phyloP scores from a whole-genome alignment of 1,140 invertebrate genomes.

The Platyscapa corneri region DNA sequence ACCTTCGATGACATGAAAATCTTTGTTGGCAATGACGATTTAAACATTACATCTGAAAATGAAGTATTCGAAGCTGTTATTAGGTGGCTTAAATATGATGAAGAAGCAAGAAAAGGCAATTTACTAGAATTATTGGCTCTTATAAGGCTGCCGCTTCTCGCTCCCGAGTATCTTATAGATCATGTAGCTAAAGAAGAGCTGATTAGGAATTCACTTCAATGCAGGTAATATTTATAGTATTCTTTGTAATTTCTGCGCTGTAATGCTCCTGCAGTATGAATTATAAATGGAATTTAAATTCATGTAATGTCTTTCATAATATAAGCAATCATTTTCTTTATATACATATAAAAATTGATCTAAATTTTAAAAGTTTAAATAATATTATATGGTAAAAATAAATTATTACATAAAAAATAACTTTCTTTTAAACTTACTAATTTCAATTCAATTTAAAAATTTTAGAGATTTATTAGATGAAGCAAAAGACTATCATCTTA shows the following conservation, averaged over 20 bases:
- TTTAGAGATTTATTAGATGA: conserved; percentile 87
- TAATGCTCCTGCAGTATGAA: too few relatives aligned
- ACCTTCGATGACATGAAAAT: conserved; percentile 80
- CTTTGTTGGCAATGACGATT: conserved; percentile 85
- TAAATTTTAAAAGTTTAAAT: background rate
- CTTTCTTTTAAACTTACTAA: background rate
- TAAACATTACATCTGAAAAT: conserved; percentile 82
- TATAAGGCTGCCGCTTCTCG: conserved; percentile 87
- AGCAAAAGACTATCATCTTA: conserved; percentile 88
- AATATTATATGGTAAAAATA: background rate
- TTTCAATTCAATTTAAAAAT: conserved; percentile 15
- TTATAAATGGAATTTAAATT: too few relatives aligned
- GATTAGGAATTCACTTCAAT: conserved; percentile 84
- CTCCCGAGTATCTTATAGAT: conserved; percentile 89
- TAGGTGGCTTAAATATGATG: conserved; percentile 86
- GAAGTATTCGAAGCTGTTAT: conserved; percentile 90
- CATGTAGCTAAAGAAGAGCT: conserved; percentile 88
- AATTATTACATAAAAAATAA: background rate
- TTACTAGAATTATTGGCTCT: conserved; percentile 84
- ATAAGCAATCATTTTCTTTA: too few relatives aligned
- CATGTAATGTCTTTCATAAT: too few relatives aligned
- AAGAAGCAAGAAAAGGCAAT: conserved; percentile 75
- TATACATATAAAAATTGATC: too few relatives aligned
- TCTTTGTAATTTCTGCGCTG: background rate
- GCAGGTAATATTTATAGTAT: conserved; percentile 74